Conservation (phyloP, 2,113 vertebrate genomes). For the Hyperopisus bebe region DNA sequence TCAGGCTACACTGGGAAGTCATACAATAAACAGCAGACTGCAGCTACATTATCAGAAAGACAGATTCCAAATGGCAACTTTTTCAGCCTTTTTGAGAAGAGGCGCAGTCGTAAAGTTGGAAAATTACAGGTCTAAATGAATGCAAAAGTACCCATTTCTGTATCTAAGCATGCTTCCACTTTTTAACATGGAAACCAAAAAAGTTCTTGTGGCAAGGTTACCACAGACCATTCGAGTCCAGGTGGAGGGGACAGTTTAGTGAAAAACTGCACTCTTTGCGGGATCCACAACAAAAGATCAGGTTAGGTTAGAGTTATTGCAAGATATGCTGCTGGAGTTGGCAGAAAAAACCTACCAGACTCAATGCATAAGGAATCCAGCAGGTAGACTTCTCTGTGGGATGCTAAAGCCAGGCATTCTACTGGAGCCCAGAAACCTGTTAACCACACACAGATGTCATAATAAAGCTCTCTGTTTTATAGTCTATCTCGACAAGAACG, state of each 20-base stretch:
- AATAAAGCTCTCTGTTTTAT: slow-evolving; percentile 14
- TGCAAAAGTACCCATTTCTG: neutral
- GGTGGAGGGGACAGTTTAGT: neutral
- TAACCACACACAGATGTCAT: slow-evolving; percentile 46
- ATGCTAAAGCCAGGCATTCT: slow-evolving; percentile 29
- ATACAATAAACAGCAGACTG: neutral
- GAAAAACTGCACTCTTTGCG: neutral
- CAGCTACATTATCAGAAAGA: neutral
- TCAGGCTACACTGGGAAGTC: neutral
- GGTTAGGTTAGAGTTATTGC: neutral
- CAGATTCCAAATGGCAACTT: neutral
- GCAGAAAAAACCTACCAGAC: slow-evolving; percentile 11
- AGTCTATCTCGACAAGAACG: slow-evolving; percentile 28
- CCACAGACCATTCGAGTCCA: neutral
- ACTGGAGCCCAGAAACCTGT: slow-evolving; percentile 32
- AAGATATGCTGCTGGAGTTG: neutral
- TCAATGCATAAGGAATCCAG: slow-evolving; percentile 38
- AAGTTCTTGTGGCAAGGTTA: neutral
- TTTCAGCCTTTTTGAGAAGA: neutral
- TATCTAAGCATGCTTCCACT: neutral
- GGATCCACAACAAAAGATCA: neutral
- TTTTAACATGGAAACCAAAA: neutral
- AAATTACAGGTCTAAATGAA: neutral
- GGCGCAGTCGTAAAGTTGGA: neutral
- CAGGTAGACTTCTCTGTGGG: slow-evolving; percentile 18